A percentile compares a stretch with the other conserved stretches of the same genome.
Conservation (phyloP, 2,113 vertebrate genomes). For the Myotis davidii region DNA sequence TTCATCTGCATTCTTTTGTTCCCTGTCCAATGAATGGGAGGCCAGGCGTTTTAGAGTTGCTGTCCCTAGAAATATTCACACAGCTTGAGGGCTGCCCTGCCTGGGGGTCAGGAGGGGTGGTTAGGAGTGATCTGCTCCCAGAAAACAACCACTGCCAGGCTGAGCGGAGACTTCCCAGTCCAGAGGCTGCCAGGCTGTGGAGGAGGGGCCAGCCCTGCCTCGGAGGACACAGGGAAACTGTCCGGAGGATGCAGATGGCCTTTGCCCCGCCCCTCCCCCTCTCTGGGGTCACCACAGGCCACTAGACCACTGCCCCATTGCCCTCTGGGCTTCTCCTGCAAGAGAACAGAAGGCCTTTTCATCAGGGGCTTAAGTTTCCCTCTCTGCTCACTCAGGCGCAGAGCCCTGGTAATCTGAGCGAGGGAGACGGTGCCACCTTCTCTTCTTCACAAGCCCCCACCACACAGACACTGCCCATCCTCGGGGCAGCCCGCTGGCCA, state of each 20-base stretch:
- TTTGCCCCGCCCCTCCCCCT: background rate
- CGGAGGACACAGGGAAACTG: background rate
- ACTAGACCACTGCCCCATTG: constrained; percentile 50
- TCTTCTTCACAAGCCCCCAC: background rate
- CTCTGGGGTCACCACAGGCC: constrained; percentile 52
- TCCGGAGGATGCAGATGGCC: constrained; percentile 43
- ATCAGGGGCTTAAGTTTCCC: constrained; percentile 52
- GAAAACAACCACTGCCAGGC: background rate
- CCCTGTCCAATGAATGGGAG: background rate
- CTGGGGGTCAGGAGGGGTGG: background rate
- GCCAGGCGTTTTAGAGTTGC: background rate
- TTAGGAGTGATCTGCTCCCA: background rate
- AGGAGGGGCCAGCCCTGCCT: background rate
- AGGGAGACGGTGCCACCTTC: background rate
- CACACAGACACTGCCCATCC: background rate
- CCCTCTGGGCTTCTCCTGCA: constrained; percentile 46
- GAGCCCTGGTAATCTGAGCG: constrained; percentile 35
- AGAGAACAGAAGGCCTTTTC: constrained; percentile 69
- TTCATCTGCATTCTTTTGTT: constrained; percentile 49
- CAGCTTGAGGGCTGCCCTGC: background rate
- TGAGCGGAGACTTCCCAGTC: background rate
- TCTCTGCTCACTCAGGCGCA: constrained; percentile 27
- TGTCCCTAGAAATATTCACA: background rate
- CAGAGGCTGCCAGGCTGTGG: background rate
- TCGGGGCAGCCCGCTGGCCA: background rate